Evolutionary conservation across 1,140 invertebrate species (phyloP), one percentile per base, ranked within the genome.

Genomic region (Penaeus chinensis): DNA sequence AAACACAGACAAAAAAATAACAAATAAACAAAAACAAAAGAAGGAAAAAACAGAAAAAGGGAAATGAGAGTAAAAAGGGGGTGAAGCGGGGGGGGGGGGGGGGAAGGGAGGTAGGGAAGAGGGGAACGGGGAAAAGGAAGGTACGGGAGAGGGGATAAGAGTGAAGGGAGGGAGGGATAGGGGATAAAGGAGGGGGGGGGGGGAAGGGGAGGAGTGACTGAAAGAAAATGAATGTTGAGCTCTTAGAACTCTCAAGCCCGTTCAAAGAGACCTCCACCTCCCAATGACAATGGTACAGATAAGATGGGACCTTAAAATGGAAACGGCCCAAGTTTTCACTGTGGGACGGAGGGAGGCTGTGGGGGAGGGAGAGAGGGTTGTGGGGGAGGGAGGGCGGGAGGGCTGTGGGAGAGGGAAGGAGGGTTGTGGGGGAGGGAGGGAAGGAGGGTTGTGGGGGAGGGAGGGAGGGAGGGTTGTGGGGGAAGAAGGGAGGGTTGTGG

Each of bases 171-270:
- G 37, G 62, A 82, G 61, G 7, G 5, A 22, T 0, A 18, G 61
- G 22, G 24, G 37, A 54, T 11, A 8, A 60, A 20, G 20, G 61
- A 0, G 54, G 76, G 24, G 42, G 24, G 60, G 76, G 47, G 19
- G 24, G n/a, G 24, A 24, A 22, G 42, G 60, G 47, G 20, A n/a
- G 47, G 42, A 10, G 42, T n/a, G 77, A 54, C 37, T n/a, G 7
- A 60, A 79, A 79, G 61, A 22, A 79, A 79, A 79, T 47, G 77
- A 42, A 79, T 60, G 77, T 79, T 60, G 61, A 79, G 77, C 74
- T 77, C 47, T 77, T 13, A 54, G 10, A 54, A 54, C 10, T 16
- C 54, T 13, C 11, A 54, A 54, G 54, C 11, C 10, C 54, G 54
- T 13, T 54, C 54, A 54, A 54, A 54, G 54, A 54, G 54, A 54